Evolutionary conservation across 2,113 vertebrate species (phyloP).

Genomic region (Toxotes jaculatrix): DNA sequence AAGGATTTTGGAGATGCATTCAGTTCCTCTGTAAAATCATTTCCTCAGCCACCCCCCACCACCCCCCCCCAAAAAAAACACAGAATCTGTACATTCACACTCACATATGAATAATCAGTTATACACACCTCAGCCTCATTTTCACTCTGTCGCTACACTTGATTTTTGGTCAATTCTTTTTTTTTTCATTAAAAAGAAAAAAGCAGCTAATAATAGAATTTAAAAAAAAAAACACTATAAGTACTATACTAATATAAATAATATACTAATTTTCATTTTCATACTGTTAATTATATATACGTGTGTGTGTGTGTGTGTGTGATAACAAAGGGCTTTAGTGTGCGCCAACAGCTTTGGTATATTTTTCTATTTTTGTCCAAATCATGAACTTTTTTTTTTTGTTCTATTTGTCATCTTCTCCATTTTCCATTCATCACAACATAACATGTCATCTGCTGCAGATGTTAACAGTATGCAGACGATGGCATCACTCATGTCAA

Average conservation of each 20-base stretch:
- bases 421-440: background rate
- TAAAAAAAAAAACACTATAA: background rate
- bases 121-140: background rate
- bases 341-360: background rate
- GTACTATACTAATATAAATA: too few relatives aligned
- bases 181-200: background rate
- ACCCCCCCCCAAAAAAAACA: background rate
- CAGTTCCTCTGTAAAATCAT: too few relatives aligned
- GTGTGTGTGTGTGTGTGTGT: too few relatives aligned
- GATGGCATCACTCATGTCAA: background rate
- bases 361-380: background rate
- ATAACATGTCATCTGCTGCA: background rate
- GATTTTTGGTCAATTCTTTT: background rate
- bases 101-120: conserved; percentile 45
- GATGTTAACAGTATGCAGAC: background rate
- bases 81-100: background rate
- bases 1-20: conserved; percentile 33
- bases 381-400: background rate
- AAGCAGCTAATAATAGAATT: background rate
- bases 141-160: background rate
- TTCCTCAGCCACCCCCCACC: too few relatives aligned
- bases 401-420: background rate
- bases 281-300: too few relatives aligned
- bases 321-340: too few relatives aligned
- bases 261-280: too few relatives aligned